phyloP scores from a whole-genome alignment of 2,797 vertebrate genomes.

The Chiloscyllium punctatum region DNA sequence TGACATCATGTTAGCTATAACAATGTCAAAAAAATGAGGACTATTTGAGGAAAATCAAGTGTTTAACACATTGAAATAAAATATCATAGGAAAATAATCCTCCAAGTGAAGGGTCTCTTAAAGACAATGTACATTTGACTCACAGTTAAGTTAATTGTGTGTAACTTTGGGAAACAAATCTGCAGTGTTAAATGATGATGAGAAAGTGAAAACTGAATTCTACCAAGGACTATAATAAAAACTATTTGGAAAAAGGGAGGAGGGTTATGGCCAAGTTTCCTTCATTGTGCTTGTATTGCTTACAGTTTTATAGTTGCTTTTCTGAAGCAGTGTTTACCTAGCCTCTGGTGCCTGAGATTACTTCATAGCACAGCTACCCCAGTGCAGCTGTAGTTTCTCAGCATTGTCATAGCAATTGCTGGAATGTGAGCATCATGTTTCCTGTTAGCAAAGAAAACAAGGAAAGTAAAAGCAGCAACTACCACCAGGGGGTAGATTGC shows the following conservation, averaged over 20 bases:
- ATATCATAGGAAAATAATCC: background rate
- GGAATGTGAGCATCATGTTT: slow-evolving; percentile 86
- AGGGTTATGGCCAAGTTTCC: background rate
- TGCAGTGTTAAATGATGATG: background rate
- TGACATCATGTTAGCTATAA: background rate
- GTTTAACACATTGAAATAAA: background rate
- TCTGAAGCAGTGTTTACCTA: slow-evolving; percentile 93
- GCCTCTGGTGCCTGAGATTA: slow-evolving; percentile 83
- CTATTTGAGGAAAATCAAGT: background rate
- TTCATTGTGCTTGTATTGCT: background rate
- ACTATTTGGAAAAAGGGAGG: background rate
- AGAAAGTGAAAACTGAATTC: background rate
- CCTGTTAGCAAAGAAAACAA: slow-evolving; percentile 78
- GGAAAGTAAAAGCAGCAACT: slow-evolving; percentile 57
- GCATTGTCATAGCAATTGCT: slow-evolving; percentile 75
- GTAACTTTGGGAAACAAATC: background rate
- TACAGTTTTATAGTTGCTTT: slow-evolving; percentile 57
- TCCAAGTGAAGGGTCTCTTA: background rate
- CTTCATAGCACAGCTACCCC: slow-evolving; percentile 72
- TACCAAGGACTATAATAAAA: background rate
- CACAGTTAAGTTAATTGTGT: background rate
- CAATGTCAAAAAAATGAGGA: background rate
- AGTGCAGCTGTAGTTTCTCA: slow-evolving; percentile 88
- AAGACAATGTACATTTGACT: background rate
- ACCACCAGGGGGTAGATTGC: slow-evolving; percentile 53